Base-by-base conservation (phyloP, 2,888 invertebrate genomes). In the Sesia apiformis region DNA sequence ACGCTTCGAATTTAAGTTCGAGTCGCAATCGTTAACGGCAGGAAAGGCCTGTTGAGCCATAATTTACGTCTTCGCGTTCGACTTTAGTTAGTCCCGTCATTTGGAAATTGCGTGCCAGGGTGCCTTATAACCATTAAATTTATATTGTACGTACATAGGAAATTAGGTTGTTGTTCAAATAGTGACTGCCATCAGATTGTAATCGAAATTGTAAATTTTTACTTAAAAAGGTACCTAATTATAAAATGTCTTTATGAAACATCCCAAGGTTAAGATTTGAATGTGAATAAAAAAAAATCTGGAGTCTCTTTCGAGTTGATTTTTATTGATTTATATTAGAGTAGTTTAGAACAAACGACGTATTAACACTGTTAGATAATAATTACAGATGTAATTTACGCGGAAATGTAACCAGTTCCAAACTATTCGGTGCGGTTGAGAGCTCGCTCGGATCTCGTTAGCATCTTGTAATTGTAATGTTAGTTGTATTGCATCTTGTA, bases 21-120 rank as follows among this genome's bases (percentile, higher is more conserved):
- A 78, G 72, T 74, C 69, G 74, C 79, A 85, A 86, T 85, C 80
- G 78, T 86, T 87, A 86, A 78, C 74, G 70, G 72, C 76, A 81
- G 83, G 85, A 84, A 85, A 76, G 79, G 85, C 84, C 84, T 84
- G 83, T 85, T 86, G 83, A 83, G 80, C 77, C 65, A 69, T 84
- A 84, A 86, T 86, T 86, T 82, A 86, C 83, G 81, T 84, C 77
- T 79, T 76, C 74, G 69, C 74, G 74, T 77, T 79, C 72, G 70
- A 76, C 72, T 78, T 73, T 65, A 73, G 76, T 74, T 76, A 75
- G 73, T 79, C 80, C 75, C 84, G 85, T 82, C 84, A 81, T 81
- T 81, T 78, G 72, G 70, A 72, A 76, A 72, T 87, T 81, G 87
- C 85, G 88, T 88, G 86, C 74, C 74, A 69, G 43, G 74, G 66